Evolutionary conservation across 1,140 invertebrate species (phyloP).

Genomic region (Eumeta japonica): DNA sequence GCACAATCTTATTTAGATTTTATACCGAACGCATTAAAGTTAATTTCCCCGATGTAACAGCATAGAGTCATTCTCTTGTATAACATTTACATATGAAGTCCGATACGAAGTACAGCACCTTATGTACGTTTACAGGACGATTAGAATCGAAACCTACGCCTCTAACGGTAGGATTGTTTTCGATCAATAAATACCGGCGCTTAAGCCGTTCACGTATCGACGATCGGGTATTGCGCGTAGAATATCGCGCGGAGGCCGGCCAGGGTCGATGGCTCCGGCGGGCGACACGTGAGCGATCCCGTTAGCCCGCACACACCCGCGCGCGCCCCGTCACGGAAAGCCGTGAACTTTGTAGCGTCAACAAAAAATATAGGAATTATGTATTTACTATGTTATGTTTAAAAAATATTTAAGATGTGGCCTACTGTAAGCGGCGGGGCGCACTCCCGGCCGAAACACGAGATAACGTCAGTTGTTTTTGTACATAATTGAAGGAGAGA

Average conservation of each 20-base stretch:
- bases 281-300: constrained; percentile 49
- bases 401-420: no score
- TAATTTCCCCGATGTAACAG: background rate
- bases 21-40: background rate
- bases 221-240: constrained; percentile 34
- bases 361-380: no score
- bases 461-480: no score
- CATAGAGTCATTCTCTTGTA: background rate
- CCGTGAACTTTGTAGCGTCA: constrained; percentile 31
- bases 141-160: background rate
- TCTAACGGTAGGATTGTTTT: background rate
- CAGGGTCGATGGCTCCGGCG: constrained; percentile 48
- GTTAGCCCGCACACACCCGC: constrained; percentile 37
- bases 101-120: background rate
- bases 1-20: background rate
- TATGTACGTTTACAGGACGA: background rate
- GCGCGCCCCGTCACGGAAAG: constrained; percentile 33
- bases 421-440: no score
- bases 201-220: constrained; percentile 18
- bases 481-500: no score
- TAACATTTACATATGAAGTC: background rate
- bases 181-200: constrained; percentile 2
- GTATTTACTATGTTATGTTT: no score
- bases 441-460: no score
- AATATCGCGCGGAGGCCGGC: constrained; percentile 49